Percentiles rank a stretch among this genome's conserved stretches.
Evolutionary conservation across 2,888 invertebrate genomes (phyloP).

Genomic region (Platycheirus rosarum): DNA sequence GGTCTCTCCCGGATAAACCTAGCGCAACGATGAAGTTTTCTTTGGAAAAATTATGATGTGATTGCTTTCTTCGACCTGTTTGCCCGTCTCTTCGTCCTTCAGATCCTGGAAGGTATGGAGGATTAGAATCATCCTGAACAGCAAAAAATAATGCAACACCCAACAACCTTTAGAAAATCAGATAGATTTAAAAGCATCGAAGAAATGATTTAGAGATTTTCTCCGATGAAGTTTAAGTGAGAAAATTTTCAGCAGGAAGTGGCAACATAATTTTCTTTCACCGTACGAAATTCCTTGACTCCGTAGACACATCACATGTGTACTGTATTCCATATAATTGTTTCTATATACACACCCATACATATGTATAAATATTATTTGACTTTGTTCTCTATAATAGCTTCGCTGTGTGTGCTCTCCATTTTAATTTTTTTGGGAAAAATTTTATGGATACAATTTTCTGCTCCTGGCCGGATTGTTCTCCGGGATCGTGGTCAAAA

Average conservation of each 20-base stretch:
- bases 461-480: slow-evolving; percentile 26
- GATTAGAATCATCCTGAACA: slow-evolving; percentile 54
- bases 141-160: background rate
- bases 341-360: background rate
- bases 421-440: slow-evolving; percentile 63
- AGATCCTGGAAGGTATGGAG: slow-evolving; percentile 5
- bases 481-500: slow-evolving; percentile 60
- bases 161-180: slow-evolving; percentile 22
- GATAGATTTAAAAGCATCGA: slow-evolving; percentile 37
- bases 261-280: slow-evolving; percentile 71
- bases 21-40: slow-evolving; percentile 36
- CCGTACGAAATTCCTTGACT: slow-evolving; percentile 48
- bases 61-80: slow-evolving; percentile 42
- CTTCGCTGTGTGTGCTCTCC: slow-evolving; percentile 30
- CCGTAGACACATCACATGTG: slow-evolving; percentile 27
- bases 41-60: slow-evolving; percentile 70
- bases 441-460: slow-evolving; percentile 63
- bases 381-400: slow-evolving; percentile 47
- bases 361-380: too few relatives aligned
- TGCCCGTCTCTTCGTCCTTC: slow-evolving; percentile 20
- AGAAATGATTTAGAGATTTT: slow-evolving; percentile 71
- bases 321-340: slow-evolving; percentile 2
- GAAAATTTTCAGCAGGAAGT: slow-evolving; percentile 73
- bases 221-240: slow-evolving; percentile 71
- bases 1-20: too few relatives aligned